Evolutionary conservation across 2,797 vertebrate species (phyloP), one percentile per base, ranked within the genome.

Genomic region (Argyrosomus regius): DNA sequence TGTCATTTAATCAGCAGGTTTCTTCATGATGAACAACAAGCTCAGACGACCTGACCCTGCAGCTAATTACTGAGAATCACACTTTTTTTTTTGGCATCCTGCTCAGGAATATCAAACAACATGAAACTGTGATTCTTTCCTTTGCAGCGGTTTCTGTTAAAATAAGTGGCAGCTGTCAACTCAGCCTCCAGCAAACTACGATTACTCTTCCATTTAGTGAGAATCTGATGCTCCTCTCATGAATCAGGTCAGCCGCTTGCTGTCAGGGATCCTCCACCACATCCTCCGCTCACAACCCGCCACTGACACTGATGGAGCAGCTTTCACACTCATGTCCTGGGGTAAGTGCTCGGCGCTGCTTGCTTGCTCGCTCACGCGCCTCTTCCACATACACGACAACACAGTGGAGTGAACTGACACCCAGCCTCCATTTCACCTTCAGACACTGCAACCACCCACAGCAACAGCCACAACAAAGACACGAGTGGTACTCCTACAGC

Each of bases 381-480:
- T 69, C 74, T 48, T 17, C 39, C 77, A 78, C 72, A 64, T 53
- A 50, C 50, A 72, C 56, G 71, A 87, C 65, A 77, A 77, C 78
- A 78, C 72, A 16, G 56, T 57, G 80, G 81, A 83, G 72, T n/a
- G 66, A 87, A 80, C 78, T 72, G 84, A 87, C 80, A 88, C 83
- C 74, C 74, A 56, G 80, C 81, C 89, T 89, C 88, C 81, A 77
- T 90, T 90, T 89, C 84, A 87, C 85, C 86, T 88, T 76, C 87
- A 87, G 80, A 85, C 79, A 66, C 76, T 78, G 59, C 77, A 78
- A 64, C 85, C 88, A 80, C 89, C 86, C 87, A 84, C 91, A 80
- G 81, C 83, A 64, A 16, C 81, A 74, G 64, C 76, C 75, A 45
- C 74, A 75, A 79, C 82, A 87, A 81, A 86, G 64, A 73, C 63